phyloP scores from a whole-genome alignment of 2,797 vertebrate genomes.

The Discoglossus pictus region DNA sequence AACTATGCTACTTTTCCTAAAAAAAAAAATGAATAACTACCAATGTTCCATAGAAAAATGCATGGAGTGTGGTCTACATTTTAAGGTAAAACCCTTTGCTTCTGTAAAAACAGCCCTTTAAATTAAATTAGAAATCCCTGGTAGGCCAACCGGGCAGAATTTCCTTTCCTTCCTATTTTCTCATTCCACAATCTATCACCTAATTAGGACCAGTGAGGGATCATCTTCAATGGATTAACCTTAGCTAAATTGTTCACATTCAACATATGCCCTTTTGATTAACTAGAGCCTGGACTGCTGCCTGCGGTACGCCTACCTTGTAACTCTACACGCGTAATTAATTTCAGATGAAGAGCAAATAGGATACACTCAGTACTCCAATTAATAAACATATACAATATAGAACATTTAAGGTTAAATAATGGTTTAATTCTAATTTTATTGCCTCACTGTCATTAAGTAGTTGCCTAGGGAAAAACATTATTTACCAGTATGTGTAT shows the following conservation, averaged over 20 bases:
- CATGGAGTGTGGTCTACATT: slow-evolving; percentile 67
- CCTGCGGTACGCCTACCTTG: slow-evolving; percentile 75
- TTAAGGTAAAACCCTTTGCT: slow-evolving; percentile 80
- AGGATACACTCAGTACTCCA: slow-evolving; percentile 67
- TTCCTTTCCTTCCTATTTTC: slow-evolving; percentile 79
- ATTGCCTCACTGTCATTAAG: slow-evolving; percentile 24
- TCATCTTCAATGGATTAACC: slow-evolving; percentile 85
- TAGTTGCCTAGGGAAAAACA: slow-evolving; percentile 1
- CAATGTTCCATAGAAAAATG: slow-evolving; percentile 29
- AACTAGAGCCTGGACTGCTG: slow-evolving; percentile 74
- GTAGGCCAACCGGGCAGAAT: slow-evolving; percentile 72
- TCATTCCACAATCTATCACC: slow-evolving; percentile 77
- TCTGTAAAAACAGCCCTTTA: slow-evolving; percentile 81
- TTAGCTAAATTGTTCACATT: slow-evolving; percentile 79
- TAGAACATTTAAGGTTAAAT: slow-evolving; percentile 64
- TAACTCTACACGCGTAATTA: slow-evolving; percentile 83
- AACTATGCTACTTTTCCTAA: too few relatives aligned
- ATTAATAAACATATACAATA: slow-evolving; percentile 71
- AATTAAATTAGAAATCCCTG: slow-evolving; percentile 92
- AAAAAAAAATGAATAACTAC: too few relatives aligned
- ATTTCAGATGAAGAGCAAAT: slow-evolving; percentile 77
- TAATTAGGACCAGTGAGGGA: slow-evolving; percentile 79
- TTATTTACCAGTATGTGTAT: not conserved
- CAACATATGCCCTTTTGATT: slow-evolving; percentile 85
- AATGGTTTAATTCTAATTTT: slow-evolving; percentile 39